phyloP scores from a whole-genome alignment of 2,888 invertebrate genomes.

The Lasioglossum lativentre region DNA sequence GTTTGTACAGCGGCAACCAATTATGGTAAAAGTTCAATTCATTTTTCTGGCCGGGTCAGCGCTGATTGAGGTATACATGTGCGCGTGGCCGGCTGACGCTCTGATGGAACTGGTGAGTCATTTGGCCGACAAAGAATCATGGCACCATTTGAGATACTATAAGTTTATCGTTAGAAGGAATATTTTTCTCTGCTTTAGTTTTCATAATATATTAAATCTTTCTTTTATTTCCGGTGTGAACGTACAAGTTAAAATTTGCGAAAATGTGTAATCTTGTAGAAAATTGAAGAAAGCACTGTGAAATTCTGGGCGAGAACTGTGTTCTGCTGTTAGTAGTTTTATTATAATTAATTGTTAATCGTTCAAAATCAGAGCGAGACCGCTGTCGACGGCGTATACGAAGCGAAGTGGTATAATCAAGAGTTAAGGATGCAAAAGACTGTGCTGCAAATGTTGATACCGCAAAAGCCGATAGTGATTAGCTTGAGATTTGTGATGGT shows the following conservation, averaged over 20 bases:
- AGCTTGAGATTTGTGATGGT: conserved; percentile 38
- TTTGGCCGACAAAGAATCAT: too few relatives aligned
- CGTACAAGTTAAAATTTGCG: too few relatives aligned
- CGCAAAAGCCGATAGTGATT: conserved; percentile 39
- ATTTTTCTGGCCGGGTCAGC: conserved; percentile 63
- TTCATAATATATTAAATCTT: too few relatives aligned
- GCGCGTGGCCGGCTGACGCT: conserved; percentile 74
- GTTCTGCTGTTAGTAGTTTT: too few relatives aligned
- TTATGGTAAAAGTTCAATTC: conserved; percentile 66
- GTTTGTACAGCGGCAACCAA: conserved; percentile 58
- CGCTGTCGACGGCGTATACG: conserved; percentile 14
- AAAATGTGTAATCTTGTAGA: too few relatives aligned
- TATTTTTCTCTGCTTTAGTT: background rate
- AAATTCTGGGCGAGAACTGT: background rate
- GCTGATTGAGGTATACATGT: conserved; percentile 69
- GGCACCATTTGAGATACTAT: too few relatives aligned
- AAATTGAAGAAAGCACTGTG: too few relatives aligned
- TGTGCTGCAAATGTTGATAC: conserved; percentile 12
- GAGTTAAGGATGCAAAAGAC: background rate
- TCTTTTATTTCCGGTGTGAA: too few relatives aligned
- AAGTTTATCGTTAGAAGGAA: too few relatives aligned
- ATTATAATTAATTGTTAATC: background rate
- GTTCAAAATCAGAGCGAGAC: conserved; percentile 29
- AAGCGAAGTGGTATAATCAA: conserved; percentile 39
- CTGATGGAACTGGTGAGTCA: conserved; percentile 64